Conservation (phyloP, 1,140 invertebrate species). For the Brachionus angularis region DNA sequence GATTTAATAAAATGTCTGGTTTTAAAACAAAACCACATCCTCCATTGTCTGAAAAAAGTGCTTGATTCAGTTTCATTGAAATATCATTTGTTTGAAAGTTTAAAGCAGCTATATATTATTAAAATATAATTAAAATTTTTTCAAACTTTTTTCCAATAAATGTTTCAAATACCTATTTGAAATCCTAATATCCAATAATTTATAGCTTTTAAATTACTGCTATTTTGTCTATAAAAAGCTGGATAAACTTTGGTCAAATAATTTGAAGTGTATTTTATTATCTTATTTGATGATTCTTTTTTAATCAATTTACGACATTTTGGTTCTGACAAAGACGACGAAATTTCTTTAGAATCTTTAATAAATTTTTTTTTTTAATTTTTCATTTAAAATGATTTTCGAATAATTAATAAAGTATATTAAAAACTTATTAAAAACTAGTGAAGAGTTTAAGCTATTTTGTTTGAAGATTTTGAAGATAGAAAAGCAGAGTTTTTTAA, state of each 20-base stretch:
- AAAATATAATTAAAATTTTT: no score
- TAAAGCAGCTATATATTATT: constrained; percentile 45
- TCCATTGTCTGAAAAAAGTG: constrained; percentile 56
- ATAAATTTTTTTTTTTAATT: no score
- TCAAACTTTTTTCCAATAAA: no score
- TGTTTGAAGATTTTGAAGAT: no score
- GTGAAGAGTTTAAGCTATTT: no score
- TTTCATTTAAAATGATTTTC: no score
- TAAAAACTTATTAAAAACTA: background rate
- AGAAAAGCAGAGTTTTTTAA: no score
- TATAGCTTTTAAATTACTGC: constrained; percentile 21
- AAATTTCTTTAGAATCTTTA: background rate
- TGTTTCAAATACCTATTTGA: constrained; percentile 28
- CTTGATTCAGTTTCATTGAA: constrained; percentile 51
- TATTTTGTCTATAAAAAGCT: constrained; percentile 22
- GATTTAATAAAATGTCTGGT: constrained; percentile 48
- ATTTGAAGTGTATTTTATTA: constrained; percentile 43
- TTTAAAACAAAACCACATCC: constrained; percentile 56
- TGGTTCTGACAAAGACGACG: constrained; percentile 10
- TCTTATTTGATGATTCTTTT: background rate
- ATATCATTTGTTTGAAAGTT: constrained; percentile 46
- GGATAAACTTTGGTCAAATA: constrained; percentile 29
- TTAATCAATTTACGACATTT: constrained; percentile 43
- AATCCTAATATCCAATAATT: constrained; percentile 38
- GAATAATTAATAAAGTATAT: background rate